Conservation (phyloP, 2,797 vertebrate species). For the Pangasius krempfi region DNA sequence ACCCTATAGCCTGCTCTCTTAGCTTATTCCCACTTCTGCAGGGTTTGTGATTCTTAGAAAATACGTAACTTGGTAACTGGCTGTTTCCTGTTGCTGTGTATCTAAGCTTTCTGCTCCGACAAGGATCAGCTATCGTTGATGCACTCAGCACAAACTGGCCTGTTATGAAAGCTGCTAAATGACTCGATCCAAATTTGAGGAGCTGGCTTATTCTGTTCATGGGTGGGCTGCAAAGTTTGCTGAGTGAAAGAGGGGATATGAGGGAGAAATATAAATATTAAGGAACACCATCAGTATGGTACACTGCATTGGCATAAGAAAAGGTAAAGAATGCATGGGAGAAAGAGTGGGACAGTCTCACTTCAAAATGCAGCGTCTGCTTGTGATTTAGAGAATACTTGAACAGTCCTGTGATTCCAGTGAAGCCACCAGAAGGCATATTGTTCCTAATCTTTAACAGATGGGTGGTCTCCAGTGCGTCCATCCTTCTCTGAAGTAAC, state of each 20-base stretch:
- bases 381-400: slow-evolving; percentile 61
- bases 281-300: neutral
- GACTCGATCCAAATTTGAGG: slow-evolving; percentile 10
- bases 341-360: slow-evolving; percentile 17
- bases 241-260: neutral
- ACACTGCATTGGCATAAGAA: neutral
- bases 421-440: slow-evolving; percentile 68
- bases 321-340: neutral
- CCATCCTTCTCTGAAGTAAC: slow-evolving; percentile 25
- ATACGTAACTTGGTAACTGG: slow-evolving; percentile 26
- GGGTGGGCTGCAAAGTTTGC: slow-evolving; percentile 32
- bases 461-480: slow-evolving; percentile 62
- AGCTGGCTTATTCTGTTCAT: neutral
- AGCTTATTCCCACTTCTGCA: neutral
- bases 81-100: slow-evolving; percentile 60
- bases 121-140: slow-evolving; percentile 34
- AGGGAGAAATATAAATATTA: neutral
- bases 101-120: slow-evolving; percentile 52
- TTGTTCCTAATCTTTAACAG: slow-evolving; percentile 74
- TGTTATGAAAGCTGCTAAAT: slow-evolving; percentile 41
- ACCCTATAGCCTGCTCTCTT: neutral
- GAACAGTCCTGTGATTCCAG: slow-evolving; percentile 64
- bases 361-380: slow-evolving; percentile 37
- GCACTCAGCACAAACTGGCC: slow-evolving; percentile 12
- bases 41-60: slow-evolving; percentile 12